These are phyloP conservation scores for Tyto alba DNA, from an alignment of 2,113 vertebrate species.

Conservation along the genomic window DNA sequence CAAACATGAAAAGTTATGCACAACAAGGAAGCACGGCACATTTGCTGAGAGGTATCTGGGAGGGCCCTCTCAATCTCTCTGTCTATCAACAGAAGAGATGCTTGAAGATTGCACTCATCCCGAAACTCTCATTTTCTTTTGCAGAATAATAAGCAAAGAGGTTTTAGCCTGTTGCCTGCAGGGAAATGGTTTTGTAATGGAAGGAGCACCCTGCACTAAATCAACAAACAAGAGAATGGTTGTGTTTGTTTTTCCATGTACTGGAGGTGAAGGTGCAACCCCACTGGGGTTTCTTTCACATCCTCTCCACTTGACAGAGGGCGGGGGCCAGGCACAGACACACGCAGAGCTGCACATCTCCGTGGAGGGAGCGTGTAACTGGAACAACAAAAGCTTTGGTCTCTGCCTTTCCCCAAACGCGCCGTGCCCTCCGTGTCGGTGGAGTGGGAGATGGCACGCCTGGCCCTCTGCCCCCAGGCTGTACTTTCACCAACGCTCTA, in stretches of 20 bases:
- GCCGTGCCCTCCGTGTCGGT: neutral
- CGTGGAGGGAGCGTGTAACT: fast-evolving
- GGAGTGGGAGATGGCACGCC: neutral
- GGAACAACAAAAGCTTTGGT: neutral
- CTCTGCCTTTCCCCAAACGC: neutral
- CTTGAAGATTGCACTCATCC: slow-evolving; percentile 1
- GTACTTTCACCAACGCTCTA: neutral
- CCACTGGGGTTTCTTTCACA: slow-evolving; percentile 16
- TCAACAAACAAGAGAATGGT: slow-evolving; percentile 53
- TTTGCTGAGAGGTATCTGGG: neutral
- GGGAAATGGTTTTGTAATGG: slow-evolving; percentile 65
- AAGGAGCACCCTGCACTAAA: slow-evolving; percentile 54
- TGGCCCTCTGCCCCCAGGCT: neutral
- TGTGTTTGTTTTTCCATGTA: slow-evolving; percentile 54
- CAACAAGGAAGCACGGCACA: neutral
- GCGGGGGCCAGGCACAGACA: neutral
- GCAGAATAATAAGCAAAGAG: slow-evolving; percentile 51
- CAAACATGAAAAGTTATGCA: neutral
- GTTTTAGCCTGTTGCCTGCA: slow-evolving; percentile 46
- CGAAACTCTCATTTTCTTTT: slow-evolving; percentile 46
- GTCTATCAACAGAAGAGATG: slow-evolving; percentile 24
- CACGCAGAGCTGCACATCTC: neutral
- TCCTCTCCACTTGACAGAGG: slow-evolving; percentile 22
- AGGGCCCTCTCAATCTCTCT: neutral
- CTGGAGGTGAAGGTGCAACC: slow-evolving; percentile 53